Evolutionary conservation across 2,113 vertebrate species (phyloP), one percentile per base, ranked within the genome.

Genomic region (Elephas maximus): DNA sequence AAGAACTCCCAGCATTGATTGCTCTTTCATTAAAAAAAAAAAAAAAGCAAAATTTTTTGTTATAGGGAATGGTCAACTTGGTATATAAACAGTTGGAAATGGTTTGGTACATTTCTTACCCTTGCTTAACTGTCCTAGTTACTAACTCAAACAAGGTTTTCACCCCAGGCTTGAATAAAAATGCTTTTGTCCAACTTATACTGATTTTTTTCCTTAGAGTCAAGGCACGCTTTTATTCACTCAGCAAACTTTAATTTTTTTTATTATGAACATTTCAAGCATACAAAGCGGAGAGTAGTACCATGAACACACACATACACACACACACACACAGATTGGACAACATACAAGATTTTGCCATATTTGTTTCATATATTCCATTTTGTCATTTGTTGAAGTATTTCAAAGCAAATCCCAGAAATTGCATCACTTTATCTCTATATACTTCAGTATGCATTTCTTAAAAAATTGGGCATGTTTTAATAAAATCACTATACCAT

Each of bases 81-180:
- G 18, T 82, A 17, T 93, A 85, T 71, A 88, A 95, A 96, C 79
- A 81, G 24, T 67, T 93, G 73, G 30, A 65, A 97, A 77, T 93
- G 44, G 33, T 91, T 97, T 95, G 71, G 45, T 74, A 91, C 23
- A 91, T 91, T 83, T 93, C 12, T 91, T 26, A 91, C 5, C 33
- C 87, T 76, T 95, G 45, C 89, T 89, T 88, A 85, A 89, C 73
- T 85, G 48, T 92, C 78, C 18, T 48, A 85, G 79, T 89, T 91
- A 92, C 48, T 81, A 41, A 85, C 91, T 89, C 33, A 93, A 93
- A 85, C 48, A 91, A 89, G 65, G 33, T 24, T 79, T 96, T 93
- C 69, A 79, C 15, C 37, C 33, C 62, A 83, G 53, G 20, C 84
- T 92, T 96, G 57, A 95, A 95, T 92, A 92, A 96, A 93, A 93